Evolutionary conservation across 2,113 vertebrate genomes (phyloP), one percentile per base, ranked within the genome.

Genomic region (Climacteris rufus): DNA sequence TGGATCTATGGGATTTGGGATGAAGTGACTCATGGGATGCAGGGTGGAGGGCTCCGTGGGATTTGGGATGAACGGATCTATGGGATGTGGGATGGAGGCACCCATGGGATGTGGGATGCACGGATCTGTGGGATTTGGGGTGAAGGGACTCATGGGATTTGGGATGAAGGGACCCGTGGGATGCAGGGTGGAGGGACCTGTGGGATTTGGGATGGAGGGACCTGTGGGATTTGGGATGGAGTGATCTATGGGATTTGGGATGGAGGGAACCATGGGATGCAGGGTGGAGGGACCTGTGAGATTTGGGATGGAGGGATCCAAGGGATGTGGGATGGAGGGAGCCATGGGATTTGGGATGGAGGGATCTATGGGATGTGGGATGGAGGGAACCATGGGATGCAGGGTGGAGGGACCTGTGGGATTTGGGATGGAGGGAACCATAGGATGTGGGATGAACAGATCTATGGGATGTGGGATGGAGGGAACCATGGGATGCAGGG

Each of bases 211-310:
- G 50, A 25, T 2, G 6, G 70, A n/a, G 30, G 14, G 22, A 13
- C 19, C 39, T 7, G 12, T 30, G 8, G 52, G 45, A 3, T 6
- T 11, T 2, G 21, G 42, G 63, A n/a, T 1, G 1, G 30, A 35
- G 49, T 17, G 19, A 17, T 20, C 2, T 23, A 4, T 4, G 24
- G 33, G 65, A 13, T 35, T 3, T 10, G 12, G 33, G 64, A 19
- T 5, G 5, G 44, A 25, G 40, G 21, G 6, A 30, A 8, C 40
- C 2, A 1, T 13, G 12, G 61, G 40, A 11, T 44, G 31, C 10
- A 28, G 54, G 33, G 13, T 35, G n/a, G 56, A 35, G 37, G 35
- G 17, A 40, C 17, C 17, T 13, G 17, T 40, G 60, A 25, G 27
- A 30, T 40, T 20, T 14, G 18, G 27, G 60, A 40, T 10, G 12